Base-by-base conservation (phyloP, 2,888 invertebrate genomes). In the Taphrorychus bicolor region DNA sequence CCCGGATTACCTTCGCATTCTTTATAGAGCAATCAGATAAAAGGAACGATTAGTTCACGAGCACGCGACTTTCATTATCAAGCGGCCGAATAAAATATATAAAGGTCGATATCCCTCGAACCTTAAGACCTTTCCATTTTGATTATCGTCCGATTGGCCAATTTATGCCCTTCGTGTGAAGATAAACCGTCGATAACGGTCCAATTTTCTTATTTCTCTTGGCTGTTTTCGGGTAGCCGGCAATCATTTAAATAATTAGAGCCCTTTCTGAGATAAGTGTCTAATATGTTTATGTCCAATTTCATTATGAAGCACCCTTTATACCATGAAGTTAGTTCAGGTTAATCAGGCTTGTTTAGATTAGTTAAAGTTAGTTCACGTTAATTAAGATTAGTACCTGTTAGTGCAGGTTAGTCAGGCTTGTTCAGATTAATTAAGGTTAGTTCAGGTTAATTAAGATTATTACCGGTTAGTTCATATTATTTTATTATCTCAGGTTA, bases 1-100 rank as follows among this genome's bases (percentile, higher is more conserved):
- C 45, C 14, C 45, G 45, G 32, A 32, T 45, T 45, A 45, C 45
- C 7, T 16, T 45, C 2, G 45, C 45, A 60, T 60, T 56, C 23
- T 23, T 56, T 40, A 56, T 41, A 23, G 32, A 16, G 7, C 56
- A 58, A 57, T 63, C 19, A 63, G 65, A 65, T 65, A 65, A 65
- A 23, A 22, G 23, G 7, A 23, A 17, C 65, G 59, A 65, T 65
- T 52, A 42, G 58, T 53, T 53, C 16, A 22, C 3, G 22, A 18
- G 59, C 59, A 59, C 59, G 58, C 52, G 65, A 65, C 65, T 64
- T 64, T 59, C 59, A 58, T 65, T 65, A 58, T 66, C 59, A 42
- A 60, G 53, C 42, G 52, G 59, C 42, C 66, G 60, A 58, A 51
- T 66, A 66, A 66, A 66, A 49, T 61, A n/a, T n/a, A 58, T 56